A percentile compares a stretch with the other conserved stretches of the same genome.
Evolutionary conservation across 1,140 invertebrate species (phyloP).

Genomic region (Zaprionus ornatus): DNA sequence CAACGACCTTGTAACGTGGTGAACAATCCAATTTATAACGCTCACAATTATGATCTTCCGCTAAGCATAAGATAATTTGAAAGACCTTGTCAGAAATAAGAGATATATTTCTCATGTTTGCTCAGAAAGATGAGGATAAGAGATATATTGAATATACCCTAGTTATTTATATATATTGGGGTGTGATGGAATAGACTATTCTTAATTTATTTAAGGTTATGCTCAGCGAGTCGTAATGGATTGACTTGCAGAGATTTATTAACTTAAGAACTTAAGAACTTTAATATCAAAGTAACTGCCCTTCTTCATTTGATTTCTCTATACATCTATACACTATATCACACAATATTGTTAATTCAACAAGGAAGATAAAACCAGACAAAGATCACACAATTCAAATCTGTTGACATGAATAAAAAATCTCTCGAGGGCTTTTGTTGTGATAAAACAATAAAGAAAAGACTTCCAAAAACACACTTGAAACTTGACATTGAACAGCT

Average conservation of each 20-base stretch:
- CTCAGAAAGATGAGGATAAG: no score
- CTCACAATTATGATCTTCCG: neutral
- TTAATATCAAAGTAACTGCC: no score
- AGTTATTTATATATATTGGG: neutral
- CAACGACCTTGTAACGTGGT: neutral
- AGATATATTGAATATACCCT: neutral
- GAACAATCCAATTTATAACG: neutral
- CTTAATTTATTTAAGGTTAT: no score
- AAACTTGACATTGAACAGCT: neutral
- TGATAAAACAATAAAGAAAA: constrained; percentile 24
- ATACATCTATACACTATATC: constrained; percentile 15
- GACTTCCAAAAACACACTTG: neutral
- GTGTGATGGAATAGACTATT: no score
- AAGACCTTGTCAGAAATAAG: neutral
- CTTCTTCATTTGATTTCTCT: neutral
- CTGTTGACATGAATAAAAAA: neutral
- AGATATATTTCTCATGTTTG: neutral
- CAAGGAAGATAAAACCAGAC: neutral
- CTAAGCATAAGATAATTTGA: neutral
- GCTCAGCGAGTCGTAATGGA: no score
- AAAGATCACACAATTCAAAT: constrained; percentile 18
- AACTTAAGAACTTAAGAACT: no score
- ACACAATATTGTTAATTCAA: constrained; percentile 64
- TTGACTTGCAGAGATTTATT: no score
- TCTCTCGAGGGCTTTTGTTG: neutral